Evolutionary conservation across 1,140 invertebrate species (phyloP).

Genomic region (Scaptodrosophila lebanonensis): DNA sequence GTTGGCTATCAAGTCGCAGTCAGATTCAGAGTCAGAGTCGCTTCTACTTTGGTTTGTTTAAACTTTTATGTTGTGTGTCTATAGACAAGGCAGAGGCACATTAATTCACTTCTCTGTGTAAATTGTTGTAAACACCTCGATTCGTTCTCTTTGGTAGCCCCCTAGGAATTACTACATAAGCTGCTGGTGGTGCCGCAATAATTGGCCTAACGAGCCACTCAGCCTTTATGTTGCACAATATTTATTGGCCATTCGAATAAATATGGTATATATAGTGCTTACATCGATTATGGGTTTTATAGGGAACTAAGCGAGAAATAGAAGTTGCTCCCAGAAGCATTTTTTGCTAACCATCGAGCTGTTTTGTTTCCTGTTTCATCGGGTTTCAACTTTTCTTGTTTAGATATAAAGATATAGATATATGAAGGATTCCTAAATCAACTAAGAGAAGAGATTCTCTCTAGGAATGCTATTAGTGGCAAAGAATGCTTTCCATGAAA

Average conservation of each 20-base stretch:
- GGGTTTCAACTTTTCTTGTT: too few relatives aligned
- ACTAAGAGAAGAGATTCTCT: too few relatives aligned
- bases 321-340: too few relatives aligned
- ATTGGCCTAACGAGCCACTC: conserved; percentile 68
- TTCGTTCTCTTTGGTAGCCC: conserved; percentile 4
- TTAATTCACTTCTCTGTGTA: conserved; percentile 56
- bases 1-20: conserved; percentile 21
- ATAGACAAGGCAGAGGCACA: conserved; percentile 45
- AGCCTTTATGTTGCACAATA: conserved; percentile 61
- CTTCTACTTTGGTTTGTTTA: conserved; percentile 60
- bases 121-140: conserved; percentile 49
- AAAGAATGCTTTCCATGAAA: too few relatives aligned
- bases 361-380: too few relatives aligned
- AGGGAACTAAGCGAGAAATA: too few relatives aligned
- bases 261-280: conserved; percentile 8
- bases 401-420: too few relatives aligned
- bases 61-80: too few relatives aligned
- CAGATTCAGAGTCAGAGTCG: too few relatives aligned
- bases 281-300: conserved; percentile 19
- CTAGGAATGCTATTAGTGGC: too few relatives aligned
- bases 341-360: too few relatives aligned
- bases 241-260: conserved; percentile 43
- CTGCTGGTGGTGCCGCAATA: conserved; percentile 58
- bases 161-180: conserved; percentile 43
- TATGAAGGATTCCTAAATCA: too few relatives aligned